Base-by-base conservation (phyloP, 1,140 invertebrate species). In the Euwallacea fornicatus region DNA sequence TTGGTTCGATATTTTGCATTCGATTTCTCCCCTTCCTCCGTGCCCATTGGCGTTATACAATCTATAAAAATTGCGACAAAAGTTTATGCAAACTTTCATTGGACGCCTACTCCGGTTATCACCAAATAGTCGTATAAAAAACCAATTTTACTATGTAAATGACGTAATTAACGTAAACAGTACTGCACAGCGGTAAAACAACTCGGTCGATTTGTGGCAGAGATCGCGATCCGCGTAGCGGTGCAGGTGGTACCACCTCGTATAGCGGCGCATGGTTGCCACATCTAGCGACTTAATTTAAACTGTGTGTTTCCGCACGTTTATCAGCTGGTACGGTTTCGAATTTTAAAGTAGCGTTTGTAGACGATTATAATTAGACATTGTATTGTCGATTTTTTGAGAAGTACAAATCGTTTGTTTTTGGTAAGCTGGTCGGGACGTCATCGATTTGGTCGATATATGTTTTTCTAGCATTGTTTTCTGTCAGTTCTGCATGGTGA, bases 131-230 rank as follows among this genome's bases (percentile, higher is more conserved):
- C 64, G 42, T 66, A 68, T 47, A 60, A 47, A 41, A 66, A 66
- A 65, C 43, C 15, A 60, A 42, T 64, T 62, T 70, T 63, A 70
- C 59, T 44, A 64, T 64, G 60, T 63, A 70, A 63, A 64, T 72
- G 65, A 72, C 64, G 71, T 67, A 72, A 72, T 59, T 55, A 69
- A 63, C 65, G 71, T 67, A 68, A 67, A 72, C 64, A 60, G 59
- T 69, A 69, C 67, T 62, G 67, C 60, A 69, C 67, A 62, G 67
- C 67, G 67, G 67, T 69, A 69, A 69, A 69, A 69, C 47, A 69
- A 69, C 65, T 58, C 59, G 67, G 65, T 66, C 53, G 65, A 58
- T 64, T 69, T 62, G 60, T 69, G 41, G 59, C 67, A 62, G 60
- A 61, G 59, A 69, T 69, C 60, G 58, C 21, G 56, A 60, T 60